Base-by-base conservation (phyloP, 30 jellyfish, hydroid and myxozoan species). In the Cassiopea andromeda region DNA sequence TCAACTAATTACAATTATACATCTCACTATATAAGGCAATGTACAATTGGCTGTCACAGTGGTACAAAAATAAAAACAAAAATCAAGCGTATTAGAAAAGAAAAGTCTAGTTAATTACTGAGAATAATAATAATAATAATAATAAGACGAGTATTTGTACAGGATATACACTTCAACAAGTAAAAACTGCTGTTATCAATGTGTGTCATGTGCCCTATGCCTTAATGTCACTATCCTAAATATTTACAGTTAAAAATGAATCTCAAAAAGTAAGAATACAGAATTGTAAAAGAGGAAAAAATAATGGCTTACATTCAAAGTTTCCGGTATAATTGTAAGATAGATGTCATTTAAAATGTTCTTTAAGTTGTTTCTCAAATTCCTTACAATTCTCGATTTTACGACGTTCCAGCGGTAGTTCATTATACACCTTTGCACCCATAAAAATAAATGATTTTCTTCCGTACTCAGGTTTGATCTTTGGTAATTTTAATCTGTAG, bases 331-430 rank as follows among this genome's bases (percentile, higher is more conserved):
- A 64, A 61, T 66, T 60, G n/a, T 46, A 60, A 61, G 69, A 75
- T 75, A 75, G 38, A 47, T 75, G 69, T 75, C 68, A 75, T 75
- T 46, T 3, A 75, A 75, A 75, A 75, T 75, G 84, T 75, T 46
- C 84, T 38, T 75, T 75, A 46, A 75, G 84, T 75, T 43, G 68
- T 46, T 75, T 44, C 69, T 75, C 84, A 47, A 75, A 75, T 75
- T 75, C 69, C 69, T 75, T 46, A 75, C 46, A 1, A 86, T 72
- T 73, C 86, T 84, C 69, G 50, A 73, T 57, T 44, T 84, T 73
- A 84, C 85, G 85, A 73, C 49, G 86, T 84, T 73, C 92, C 79
- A 84, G 92, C 72, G 92, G 92, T 84, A 73, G 92, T 46, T 84
- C 92, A 73, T 50, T 84, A 70, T 84, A 84, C 92, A 84, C 80